phyloP scores from a whole-genome alignment of 2,888 invertebrate genomes.

The Cancer borealis region DNA sequence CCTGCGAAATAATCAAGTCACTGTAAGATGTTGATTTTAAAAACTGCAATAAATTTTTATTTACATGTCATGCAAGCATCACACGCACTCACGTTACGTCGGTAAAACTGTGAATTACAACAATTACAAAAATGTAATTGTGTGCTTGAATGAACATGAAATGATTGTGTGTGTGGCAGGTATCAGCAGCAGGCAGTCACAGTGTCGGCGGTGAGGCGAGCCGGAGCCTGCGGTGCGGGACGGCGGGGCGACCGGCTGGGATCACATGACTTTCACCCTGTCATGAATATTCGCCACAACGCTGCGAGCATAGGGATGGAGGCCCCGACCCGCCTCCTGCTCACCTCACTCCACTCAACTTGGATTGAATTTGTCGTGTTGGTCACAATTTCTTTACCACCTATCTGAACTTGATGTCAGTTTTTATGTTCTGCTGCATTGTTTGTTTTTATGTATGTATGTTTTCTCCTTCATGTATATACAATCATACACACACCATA shows the following conservation, averaged over 20 bases:
- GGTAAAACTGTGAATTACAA: background rate
- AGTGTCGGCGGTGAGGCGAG: conserved; percentile 25
- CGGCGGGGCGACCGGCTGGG: background rate
- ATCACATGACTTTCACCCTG: conserved; percentile 34
- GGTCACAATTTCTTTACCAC: background rate
- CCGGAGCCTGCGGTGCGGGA: conserved; percentile 1
- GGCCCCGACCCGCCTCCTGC: background rate
- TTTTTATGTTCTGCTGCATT: background rate
- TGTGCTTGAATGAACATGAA: background rate
- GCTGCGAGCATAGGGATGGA: background rate
- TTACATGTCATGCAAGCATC: background rate
- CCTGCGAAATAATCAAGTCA: too few species aligned
- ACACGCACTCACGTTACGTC: background rate
- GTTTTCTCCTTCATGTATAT: background rate
- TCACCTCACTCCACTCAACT: background rate
- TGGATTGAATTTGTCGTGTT: background rate
- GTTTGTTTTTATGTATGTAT: background rate
- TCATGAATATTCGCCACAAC: conserved; percentile 34
- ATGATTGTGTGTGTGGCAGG: background rate
- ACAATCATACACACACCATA: background rate
- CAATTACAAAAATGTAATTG: background rate
- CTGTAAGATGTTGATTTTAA: background rate
- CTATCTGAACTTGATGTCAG: background rate
- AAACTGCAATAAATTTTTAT: background rate
- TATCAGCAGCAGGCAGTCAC: background rate